Evolutionary conservation across 2,113 vertebrate species (phyloP).

Genomic region (Lophius piscatorius): DNA sequence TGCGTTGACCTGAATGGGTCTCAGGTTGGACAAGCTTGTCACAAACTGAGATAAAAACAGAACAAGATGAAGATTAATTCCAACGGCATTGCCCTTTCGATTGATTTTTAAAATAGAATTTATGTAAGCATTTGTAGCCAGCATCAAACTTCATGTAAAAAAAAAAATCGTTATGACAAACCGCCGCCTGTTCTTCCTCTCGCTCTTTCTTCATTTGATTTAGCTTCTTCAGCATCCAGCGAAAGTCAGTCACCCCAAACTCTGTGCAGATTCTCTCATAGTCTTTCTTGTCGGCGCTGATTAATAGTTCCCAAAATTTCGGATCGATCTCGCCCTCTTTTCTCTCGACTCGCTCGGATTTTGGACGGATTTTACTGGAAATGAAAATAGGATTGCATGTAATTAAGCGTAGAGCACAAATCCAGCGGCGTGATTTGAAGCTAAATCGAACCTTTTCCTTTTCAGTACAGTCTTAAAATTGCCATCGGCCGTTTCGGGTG

Average conservation of each 20-base stretch:
- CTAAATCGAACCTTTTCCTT: slow-evolving; percentile 62
- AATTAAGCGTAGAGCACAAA: background rate
- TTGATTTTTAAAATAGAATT: background rate
- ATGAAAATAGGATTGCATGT: background rate
- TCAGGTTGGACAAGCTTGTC: slow-evolving; percentile 74
- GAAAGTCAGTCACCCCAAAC: slow-evolving; percentile 86
- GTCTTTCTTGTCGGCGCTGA: slow-evolving; percentile 85
- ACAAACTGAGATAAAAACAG: slow-evolving; percentile 76
- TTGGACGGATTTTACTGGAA: slow-evolving; percentile 62
- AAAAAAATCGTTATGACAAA: slow-evolving; percentile 43
- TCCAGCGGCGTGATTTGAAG: background rate
- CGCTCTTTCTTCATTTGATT: slow-evolving; percentile 81
- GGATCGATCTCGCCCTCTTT: slow-evolving; percentile 76
- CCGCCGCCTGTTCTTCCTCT: slow-evolving; percentile 81
- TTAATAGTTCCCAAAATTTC: slow-evolving; percentile 85
- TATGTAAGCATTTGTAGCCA: background rate
- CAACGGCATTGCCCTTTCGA: background rate
- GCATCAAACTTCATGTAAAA: background rate
- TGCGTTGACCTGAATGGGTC: slow-evolving; percentile 77
- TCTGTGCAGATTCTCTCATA: slow-evolving; percentile 87
- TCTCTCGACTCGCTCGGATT: slow-evolving; percentile 36
- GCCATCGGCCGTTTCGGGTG: slow-evolving; percentile 5
- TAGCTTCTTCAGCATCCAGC: slow-evolving; percentile 87
- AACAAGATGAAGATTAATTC: background rate
- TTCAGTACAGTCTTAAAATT: slow-evolving; percentile 63